Evolutionary conservation across 2,113 vertebrate genomes (phyloP), one percentile per base, ranked within the genome.

Genomic region (Monarcha castaneiventris): DNA sequence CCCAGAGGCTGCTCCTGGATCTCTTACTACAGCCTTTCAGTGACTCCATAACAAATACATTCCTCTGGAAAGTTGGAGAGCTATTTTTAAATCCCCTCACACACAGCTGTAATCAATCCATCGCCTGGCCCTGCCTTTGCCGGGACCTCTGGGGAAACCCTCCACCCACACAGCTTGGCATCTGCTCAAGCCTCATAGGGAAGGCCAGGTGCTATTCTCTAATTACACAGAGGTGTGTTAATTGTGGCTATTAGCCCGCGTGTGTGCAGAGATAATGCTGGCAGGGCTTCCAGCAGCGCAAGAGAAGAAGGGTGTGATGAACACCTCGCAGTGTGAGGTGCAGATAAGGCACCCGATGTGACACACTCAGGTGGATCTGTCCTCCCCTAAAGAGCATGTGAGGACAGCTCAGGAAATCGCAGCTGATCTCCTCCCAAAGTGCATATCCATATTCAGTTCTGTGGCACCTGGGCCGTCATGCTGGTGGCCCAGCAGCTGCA

Each of bases 71-170:
- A 92, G 89, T 2, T 33, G 37, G 23, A 75, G 66, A 86, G 91
- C 77, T 97, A 96, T 94, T 96, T 96, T 96, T 97, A 95, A 84
- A 22, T 21, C 7, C 25, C 29, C 32, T 78, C 76, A 41, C 71
- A 83, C 81, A 89, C 73, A 93, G 92, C 83, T 97, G 94, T 79
- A 96, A 93, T 95, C 77, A 64, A 94, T 95, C 84, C 86, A 68
- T 75, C 0, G 12, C 77, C 66, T 69, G 82, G 15, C 61, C 73
- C 39, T 0, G 0, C 0, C 0, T 52, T 92, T 16, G 5, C 64
- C 61, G 91, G 56, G 73, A 81, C 91, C 91, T 84, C 80, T 95
- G 80, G 93, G 93, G 75, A 94, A 97, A 85, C 87, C 87, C 91
- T 97, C 82, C 84, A 83, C 86, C 86, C 93, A 78, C 92, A 77